These are phyloP conservation scores for Drepana falcataria DNA, from an alignment of 2,888 invertebrate species.

Conservation along the genomic window DNA sequence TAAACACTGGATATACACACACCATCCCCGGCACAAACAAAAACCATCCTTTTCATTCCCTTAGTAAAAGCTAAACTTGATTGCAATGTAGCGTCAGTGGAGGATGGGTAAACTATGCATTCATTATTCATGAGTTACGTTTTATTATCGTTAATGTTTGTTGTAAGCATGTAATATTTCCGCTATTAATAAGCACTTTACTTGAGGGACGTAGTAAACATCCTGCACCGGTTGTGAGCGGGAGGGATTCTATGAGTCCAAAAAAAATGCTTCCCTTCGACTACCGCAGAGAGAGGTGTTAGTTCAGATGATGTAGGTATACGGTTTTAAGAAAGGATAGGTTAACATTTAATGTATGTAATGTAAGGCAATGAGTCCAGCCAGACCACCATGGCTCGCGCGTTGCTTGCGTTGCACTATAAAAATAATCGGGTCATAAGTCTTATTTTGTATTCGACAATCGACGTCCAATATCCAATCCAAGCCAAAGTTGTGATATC, in stretches of 20 bases:
- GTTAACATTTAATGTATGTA: too few species aligned
- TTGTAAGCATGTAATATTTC: not conserved
- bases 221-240: not conserved
- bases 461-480: too few species aligned
- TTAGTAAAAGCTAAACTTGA: not conserved
- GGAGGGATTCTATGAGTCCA: not conserved
- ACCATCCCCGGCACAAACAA: not conserved
- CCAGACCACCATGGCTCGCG: too few species aligned
- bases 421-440: too few species aligned
- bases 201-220: not conserved
- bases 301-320: too few species aligned
- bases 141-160: not conserved
- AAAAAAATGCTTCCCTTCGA: not conserved
- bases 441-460: too few species aligned
- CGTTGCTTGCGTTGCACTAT: too few species aligned
- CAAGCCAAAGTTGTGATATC: too few species aligned
- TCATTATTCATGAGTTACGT: not conserved
- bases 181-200: not conserved
- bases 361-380: too few species aligned
- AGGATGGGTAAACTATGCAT: not conserved
- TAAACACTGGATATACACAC: conserved; percentile 11
- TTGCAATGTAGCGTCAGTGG: not conserved
- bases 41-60: not conserved
- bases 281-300: too few species aligned
- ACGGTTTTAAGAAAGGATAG: too few species aligned